Percentiles rank a stretch among this genome's conserved stretches.
Conservation (phyloP, 2,797 vertebrate species). For the Perodicticus potto region DNA sequence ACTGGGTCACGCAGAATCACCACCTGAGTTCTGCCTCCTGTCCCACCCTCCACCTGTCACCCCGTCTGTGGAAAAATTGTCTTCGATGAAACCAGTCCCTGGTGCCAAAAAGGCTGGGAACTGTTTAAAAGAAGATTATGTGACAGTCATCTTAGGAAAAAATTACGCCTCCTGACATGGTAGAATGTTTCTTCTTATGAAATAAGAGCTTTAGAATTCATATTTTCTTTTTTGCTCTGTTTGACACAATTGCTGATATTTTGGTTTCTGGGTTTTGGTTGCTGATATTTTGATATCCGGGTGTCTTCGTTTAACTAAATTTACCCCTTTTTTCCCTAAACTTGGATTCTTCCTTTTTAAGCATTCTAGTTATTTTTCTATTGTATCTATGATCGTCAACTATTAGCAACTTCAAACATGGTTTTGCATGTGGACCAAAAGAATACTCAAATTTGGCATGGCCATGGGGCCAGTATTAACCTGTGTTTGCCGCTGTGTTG, state of each 20-base stretch:
- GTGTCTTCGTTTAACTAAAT: neutral
- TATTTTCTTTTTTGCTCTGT: neutral
- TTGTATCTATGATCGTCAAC: neutral
- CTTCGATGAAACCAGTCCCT: too few species aligned
- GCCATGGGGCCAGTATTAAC: neutral
- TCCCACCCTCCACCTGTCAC: too few species aligned
- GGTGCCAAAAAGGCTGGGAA: too few species aligned
- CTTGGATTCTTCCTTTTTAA: neutral
- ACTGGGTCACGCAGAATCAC: too few species aligned
- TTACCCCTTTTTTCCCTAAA: neutral
- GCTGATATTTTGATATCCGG: neutral
- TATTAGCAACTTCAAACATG: neutral
- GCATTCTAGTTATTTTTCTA: neutral
- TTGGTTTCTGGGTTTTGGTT: neutral
- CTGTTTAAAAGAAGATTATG: neutral
- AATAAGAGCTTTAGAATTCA: constrained; percentile 3
- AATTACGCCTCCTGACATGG: neutral
- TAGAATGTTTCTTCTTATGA: neutral
- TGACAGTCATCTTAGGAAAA: neutral
- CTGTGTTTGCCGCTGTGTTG: neutral
- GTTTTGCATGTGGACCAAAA: neutral
- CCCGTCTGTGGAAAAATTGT: too few species aligned
- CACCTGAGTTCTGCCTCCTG: too few species aligned
- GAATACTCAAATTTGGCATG: neutral
- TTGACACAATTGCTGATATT: neutral